Percentiles rank a stretch among this genome's conserved stretches.
Evolutionary conservation across 2,888 invertebrate genomes (phyloP).

Genomic region (Pandemis heparana): DNA sequence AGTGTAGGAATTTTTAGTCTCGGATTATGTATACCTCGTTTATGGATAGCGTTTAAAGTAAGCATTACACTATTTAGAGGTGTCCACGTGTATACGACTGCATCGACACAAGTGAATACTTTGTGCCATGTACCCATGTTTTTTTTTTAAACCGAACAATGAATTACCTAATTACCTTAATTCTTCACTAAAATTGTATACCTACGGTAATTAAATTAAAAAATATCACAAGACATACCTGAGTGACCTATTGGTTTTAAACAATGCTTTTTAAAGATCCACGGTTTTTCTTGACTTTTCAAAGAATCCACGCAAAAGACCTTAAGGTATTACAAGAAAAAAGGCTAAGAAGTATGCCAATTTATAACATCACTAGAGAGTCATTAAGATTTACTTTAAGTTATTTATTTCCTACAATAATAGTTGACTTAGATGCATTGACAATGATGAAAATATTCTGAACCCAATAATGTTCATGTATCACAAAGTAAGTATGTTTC

Average conservation of each 20-base stretch:
- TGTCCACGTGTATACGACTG: constrained; percentile 41
- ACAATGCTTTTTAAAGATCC: neutral
- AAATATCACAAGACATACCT: constrained; percentile 20
- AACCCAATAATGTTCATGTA: constrained; percentile 24
- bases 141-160: constrained; percentile 8
- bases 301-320: constrained; percentile 1
- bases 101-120: constrained; percentile 78
- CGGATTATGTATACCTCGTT: constrained; percentile 48
- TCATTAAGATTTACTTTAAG: constrained; percentile 76
- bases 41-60: constrained; percentile 41
- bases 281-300: constrained; percentile 3
- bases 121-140: constrained; percentile 71
- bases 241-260: constrained; percentile 24
- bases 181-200: neutral
- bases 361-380: constrained; percentile 62
- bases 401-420: constrained; percentile 75
- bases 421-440: constrained; percentile 50
- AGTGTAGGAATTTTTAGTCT: constrained; percentile 42
- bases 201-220: neutral
- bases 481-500: constrained; percentile 13
- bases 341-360: constrained; percentile 4
- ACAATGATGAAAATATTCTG: constrained; percentile 52
- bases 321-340: constrained; percentile 20
- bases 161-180: neutral
- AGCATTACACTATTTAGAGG: constrained; percentile 21